phyloP scores from a whole-genome alignment of 2,113 vertebrate species.

The Colossoma macropomum region DNA sequence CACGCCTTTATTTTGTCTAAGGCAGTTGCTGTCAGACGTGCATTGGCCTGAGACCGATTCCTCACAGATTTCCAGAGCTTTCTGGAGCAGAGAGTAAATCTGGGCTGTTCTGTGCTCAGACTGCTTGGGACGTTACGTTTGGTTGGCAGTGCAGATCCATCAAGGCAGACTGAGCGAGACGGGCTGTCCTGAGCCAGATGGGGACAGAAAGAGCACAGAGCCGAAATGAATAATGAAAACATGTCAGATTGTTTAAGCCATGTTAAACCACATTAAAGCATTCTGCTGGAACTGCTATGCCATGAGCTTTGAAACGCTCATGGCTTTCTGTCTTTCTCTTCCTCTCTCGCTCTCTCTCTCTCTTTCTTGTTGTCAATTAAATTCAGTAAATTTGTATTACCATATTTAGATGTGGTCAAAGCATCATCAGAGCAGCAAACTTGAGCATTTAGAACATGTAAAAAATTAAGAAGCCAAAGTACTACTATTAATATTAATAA shows the following conservation, averaged over 20 bases:
- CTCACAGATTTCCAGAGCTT: conserved; percentile 7
- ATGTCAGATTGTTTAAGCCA: conserved; percentile 34
- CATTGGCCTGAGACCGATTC: not conserved
- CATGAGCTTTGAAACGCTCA: not conserved
- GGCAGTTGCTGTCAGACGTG: not conserved
- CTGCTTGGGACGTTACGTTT: not conserved
- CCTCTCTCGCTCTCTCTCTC: not conserved
- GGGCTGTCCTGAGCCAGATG: conserved; percentile 26
- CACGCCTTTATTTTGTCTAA: conserved; percentile 1
- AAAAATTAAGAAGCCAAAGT: too few species aligned
- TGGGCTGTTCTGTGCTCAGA: not conserved
- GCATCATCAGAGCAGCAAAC: too few species aligned
- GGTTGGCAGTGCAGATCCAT: conserved; percentile 19
- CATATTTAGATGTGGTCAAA: too few species aligned
- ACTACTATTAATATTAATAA: too few species aligned
- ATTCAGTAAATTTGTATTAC: too few species aligned
- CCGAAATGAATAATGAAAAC: conserved; percentile 47
- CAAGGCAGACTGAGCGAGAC: not conserved
- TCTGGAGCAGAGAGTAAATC: conserved; percentile 1
- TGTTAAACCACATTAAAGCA: conserved; percentile 15
- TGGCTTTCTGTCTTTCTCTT: not conserved
- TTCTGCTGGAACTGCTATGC: conserved; percentile 5
- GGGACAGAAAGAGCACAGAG: conserved; percentile 25
- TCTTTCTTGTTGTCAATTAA: too few species aligned
- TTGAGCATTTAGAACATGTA: too few species aligned